Percentiles rank a stretch among this genome's conserved stretches.
Conservation (phyloP, 2,113 vertebrate genomes). For the Myrmophylax atrothorax region DNA sequence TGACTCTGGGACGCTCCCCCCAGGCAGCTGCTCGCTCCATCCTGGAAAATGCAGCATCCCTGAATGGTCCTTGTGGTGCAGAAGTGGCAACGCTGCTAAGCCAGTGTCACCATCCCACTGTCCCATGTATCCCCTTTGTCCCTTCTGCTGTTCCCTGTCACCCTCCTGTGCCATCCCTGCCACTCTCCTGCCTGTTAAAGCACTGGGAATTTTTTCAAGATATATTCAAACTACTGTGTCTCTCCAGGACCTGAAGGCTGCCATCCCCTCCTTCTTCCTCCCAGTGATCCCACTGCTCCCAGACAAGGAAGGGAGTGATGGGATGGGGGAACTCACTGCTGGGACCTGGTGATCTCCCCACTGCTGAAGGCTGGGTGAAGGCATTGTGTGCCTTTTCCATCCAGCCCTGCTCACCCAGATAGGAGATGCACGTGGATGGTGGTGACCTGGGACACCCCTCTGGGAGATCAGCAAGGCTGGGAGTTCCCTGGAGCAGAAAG, state of each 20-base stretch:
- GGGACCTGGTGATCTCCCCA: neutral
- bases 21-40: neutral
- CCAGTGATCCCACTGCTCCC: neutral
- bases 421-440: neutral
- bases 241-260: neutral
- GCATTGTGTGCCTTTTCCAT: accelerated
- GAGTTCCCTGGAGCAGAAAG: neutral
- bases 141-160: neutral
- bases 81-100: neutral
- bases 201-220: neutral
- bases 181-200: neutral
- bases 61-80: accelerated
- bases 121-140: neutral
- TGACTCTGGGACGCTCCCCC: neutral
- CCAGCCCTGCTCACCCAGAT: too few species aligned
- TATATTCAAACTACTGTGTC: neutral
- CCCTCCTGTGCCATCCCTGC: neutral
- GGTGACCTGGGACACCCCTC: neutral
- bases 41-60: neutral
- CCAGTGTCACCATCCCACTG: neutral
- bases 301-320: neutral
- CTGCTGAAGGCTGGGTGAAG: neutral
- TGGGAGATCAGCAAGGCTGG: neutral
- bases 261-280: neutral
- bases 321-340: accelerated